Conservation (phyloP, 2,888 invertebrate genomes). For the Archips crataeganus region DNA sequence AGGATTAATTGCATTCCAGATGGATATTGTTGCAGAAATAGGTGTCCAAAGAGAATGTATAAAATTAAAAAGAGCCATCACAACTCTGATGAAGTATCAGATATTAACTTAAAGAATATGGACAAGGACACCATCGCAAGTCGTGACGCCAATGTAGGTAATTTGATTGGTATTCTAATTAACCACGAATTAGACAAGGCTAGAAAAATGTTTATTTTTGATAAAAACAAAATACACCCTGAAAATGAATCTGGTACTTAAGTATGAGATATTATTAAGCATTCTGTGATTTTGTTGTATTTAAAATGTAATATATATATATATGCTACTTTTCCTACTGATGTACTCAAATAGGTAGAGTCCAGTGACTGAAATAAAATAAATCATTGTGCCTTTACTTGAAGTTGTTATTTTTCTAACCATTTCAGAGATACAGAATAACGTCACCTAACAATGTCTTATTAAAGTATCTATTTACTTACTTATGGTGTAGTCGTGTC, state of each 20-base stretch:
- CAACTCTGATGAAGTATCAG: slow-evolving; percentile 35
- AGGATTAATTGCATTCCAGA: slow-evolving; percentile 45
- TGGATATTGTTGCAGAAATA: slow-evolving; percentile 47
- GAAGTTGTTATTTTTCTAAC: slow-evolving; percentile 45
- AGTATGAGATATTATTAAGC: not conserved
- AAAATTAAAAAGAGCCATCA: slow-evolving; percentile 47
- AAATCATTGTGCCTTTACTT: slow-evolving; percentile 2
- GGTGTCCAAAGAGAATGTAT: slow-evolving; percentile 55
- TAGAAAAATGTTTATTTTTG: slow-evolving; percentile 66
- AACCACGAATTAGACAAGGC: slow-evolving; percentile 71
- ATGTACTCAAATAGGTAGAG: not conserved
- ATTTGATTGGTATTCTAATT: slow-evolving; percentile 68
- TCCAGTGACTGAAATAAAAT: slow-evolving; percentile 5
- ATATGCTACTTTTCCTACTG: not conserved
- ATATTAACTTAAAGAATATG: slow-evolving; percentile 45
- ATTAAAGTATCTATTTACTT: no score
- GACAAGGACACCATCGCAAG: slow-evolving; percentile 37
- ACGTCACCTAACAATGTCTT: not conserved
- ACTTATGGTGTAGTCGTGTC: no score
- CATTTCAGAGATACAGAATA: not conserved
- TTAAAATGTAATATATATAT: not conserved
- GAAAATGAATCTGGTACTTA: slow-evolving; percentile 50
- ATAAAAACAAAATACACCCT: slow-evolving; percentile 78
- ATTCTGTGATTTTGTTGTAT: not conserved
- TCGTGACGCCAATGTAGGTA: slow-evolving; percentile 56